Base-by-base conservation (phyloP, 2,113 vertebrate species). In the Regulus satrapa region DNA sequence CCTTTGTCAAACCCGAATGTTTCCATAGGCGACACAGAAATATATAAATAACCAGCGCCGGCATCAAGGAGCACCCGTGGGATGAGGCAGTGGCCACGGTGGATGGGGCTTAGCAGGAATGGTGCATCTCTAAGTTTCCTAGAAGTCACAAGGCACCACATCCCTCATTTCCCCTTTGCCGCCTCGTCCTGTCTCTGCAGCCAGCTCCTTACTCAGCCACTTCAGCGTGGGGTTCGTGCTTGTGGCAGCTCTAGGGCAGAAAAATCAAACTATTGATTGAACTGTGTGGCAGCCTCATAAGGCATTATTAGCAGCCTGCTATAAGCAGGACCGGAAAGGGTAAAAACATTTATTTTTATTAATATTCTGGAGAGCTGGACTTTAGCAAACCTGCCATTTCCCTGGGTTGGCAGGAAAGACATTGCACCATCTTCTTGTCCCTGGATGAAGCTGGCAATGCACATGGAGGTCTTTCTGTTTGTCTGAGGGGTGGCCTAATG, bases 241-340 rank as follows among this genome's bases (percentile, higher is more conserved):
- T 88, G 74, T 77, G 94, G 84, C 95, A 96, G 80, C 81, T 86
- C 67, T 88, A 89, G 76, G 97, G 95, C 88, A 97, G 91, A 74
- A 97, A 97, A 97, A 97, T 98, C 93, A 94, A 97, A 97, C 71
- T 97, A 97, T 85, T 95, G 96, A 95, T 92, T 92, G 94, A 96
- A 95, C 85, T 85, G 48, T 11, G 87, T 48, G 63, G 88, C 75
- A 81, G 75, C 75, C 63, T 92, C 77, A 25, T 83, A 91, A 96
- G 81, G 66, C 92, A 85, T 93, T 91, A 91, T 93, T 92, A 96
- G 95, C 56, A 89, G 40, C 29, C 41, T 52, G 73, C 49, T 88
- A 75, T 93, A 68, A 67, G 82, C 63, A 48, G 58, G 66, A 92
- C 38, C 75, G 68, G 31, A 94, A 91, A 86, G 76, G 81, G 56